These are phyloP conservation scores for Aleiodes alternator DNA, from an alignment of 2,888 invertebrate genomes.

Conservation along the genomic window DNA sequence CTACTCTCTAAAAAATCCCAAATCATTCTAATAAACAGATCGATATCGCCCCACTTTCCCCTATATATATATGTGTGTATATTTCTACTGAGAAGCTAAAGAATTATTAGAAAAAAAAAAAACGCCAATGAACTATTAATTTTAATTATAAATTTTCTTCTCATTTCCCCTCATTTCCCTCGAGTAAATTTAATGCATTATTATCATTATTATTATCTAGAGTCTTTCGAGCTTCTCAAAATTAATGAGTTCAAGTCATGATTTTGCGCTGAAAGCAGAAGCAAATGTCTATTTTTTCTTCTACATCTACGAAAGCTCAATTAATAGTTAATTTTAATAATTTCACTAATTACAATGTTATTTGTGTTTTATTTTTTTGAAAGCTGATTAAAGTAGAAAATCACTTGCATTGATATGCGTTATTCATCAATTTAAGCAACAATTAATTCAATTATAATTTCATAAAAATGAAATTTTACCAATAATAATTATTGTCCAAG, in stretches of 20 bases:
- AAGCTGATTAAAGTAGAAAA: conserved; percentile 25
- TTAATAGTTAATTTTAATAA: not conserved
- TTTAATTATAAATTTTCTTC: too few species aligned
- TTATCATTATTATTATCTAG: conserved; percentile 14
- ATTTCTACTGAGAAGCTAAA: too few species aligned
- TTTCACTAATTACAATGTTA: not conserved
- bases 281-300: not conserved
- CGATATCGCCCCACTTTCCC: too few species aligned
- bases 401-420: conserved; percentile 9
- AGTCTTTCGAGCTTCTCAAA: conserved; percentile 57
- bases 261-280: not conserved
- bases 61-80: too few species aligned
- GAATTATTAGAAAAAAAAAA: too few species aligned
- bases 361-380: not conserved
- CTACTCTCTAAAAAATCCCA: too few species aligned
- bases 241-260: conserved; percentile 13
- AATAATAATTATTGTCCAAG: too few species aligned
- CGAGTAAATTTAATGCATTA: conserved; percentile 20
- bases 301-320: not conserved
- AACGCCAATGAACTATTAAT: too few species aligned
- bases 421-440: conserved; percentile 28
- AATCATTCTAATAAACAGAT: too few species aligned
- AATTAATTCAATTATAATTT: conserved; percentile 1
- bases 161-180: too few species aligned
- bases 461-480: too few species aligned